phyloP scores from a whole-genome alignment of 2,113 vertebrate species.

The Loxodonta africana region DNA sequence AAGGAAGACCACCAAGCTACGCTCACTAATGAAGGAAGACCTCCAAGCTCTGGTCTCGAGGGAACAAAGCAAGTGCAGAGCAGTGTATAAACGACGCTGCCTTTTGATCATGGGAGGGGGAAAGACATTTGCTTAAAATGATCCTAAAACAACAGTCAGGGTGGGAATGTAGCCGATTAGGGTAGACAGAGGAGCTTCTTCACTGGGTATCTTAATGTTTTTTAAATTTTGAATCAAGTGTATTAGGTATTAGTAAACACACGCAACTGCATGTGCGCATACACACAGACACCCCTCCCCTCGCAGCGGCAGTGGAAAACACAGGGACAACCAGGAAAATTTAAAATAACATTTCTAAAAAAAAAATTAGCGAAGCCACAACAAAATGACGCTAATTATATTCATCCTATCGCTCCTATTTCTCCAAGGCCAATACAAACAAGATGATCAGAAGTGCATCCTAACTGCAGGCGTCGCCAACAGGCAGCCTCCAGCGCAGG shows the following conservation, averaged over 20 bases:
- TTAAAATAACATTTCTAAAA: not conserved
- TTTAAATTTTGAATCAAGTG: not conserved
- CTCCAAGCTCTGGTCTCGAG: not conserved
- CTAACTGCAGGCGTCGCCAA: not conserved
- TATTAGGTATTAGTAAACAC: not conserved
- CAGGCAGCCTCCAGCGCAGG: accelerated
- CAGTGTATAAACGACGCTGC: not conserved
- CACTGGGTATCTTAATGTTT: not conserved
- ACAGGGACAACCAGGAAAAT: not conserved
- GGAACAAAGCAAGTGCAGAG: not conserved
- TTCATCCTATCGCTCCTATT: not conserved
- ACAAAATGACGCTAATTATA: not conserved
- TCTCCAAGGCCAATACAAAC: not conserved
- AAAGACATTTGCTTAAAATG: not conserved
- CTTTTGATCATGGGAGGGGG: not conserved
- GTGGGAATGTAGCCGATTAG: not conserved
- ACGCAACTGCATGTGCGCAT: not conserved
- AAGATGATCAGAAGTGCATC: accelerated
- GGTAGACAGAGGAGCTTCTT: not conserved
- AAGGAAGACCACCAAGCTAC: not conserved
- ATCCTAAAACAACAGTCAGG: accelerated
- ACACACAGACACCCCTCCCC: not conserved
- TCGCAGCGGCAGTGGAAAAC: not conserved
- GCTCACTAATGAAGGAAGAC: not conserved
- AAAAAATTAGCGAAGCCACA: not conserved